Evolutionary conservation across 2,888 invertebrate species (phyloP), one percentile per base, ranked within the genome.

Genomic region (Leptinotarsa haldemani): DNA sequence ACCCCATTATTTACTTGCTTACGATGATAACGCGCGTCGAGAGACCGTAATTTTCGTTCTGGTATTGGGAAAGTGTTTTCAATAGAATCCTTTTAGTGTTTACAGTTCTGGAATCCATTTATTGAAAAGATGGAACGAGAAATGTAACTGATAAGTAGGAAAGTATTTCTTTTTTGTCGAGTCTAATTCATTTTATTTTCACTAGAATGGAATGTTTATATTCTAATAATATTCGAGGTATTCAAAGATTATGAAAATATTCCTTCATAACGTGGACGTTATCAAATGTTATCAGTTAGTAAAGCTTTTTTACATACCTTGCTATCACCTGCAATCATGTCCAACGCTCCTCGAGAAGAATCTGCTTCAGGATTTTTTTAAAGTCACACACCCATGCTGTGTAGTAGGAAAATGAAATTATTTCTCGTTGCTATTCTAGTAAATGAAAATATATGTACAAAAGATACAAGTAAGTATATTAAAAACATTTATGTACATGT

Each of bases 321-420:
- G 52, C 18, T 56, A 68, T 47, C 1, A 25, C 58, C 68, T 20
- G 56, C 56, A 40, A 22, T 16, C 30, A 15, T 68, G 16, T 46
- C 48, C 69, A 69, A 48, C 30, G 58, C 20, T 63, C 64, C 22
- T 61, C 50, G 22, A 65, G 20, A 70, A 61, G 61, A 61, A n/a
- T 61, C 30, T n/a, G 30, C 50, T 50, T 50, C 66, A 52, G 66
- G 66, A 66, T 22, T 52, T 66, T 70, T 40, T 61, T 30, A 30
- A 30, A 68, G 56, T 75, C 72, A 69, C 61, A 69, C 72, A 75
- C 75, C 75, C 72, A 75, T 72, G 75, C 75, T 64, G 69, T 69
- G 69, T 74, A 72, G 68, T 68, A 68, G 56, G 68, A 68, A 68
- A 68, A 46, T 22, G 16, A 30, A 68, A 56, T 68, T 15, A 48